Base-by-base conservation (phyloP, 2,888 invertebrate species). In the Rotaria socialis region DNA sequence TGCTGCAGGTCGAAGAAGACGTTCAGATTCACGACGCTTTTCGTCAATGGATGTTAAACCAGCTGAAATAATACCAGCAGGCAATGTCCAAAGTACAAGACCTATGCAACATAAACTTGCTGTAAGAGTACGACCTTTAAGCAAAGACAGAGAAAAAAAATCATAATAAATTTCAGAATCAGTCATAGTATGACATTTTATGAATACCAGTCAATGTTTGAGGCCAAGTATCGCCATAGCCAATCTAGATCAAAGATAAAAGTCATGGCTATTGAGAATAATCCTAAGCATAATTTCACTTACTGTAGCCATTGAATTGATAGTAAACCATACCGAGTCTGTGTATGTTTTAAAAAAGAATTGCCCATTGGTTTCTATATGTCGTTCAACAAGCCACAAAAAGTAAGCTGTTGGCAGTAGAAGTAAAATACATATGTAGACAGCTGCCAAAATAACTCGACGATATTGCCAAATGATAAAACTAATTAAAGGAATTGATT, bases 221-320 rank as follows among this genome's bases (percentile, higher is more conserved):
- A 67, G 67, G 67, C 67, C 67, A 67, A 67, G 67, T 67, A 35
- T 67, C 67, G 35, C 67, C 67, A 67, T 67, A 67, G 35, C 67
- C 67, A 67, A 67, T 67, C 67, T 67, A 67, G 1, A 27, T 24
- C 11, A 35, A 67, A 67, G 16, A 27, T 4, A 67, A 35, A 67
- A 14, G 0, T 22, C 8, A 16, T 11, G 11, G 2, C 35, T 35
- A 35, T 35, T 35, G 35, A 55, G 16, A 55, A 19, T 16, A 16
- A 55, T 16, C 35, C 35, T 0, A 16, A 52, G 11, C 2, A 52
- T 52, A 0, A 11, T 8, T 14, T 52, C 14, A 11, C 55, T 55
- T 67, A 67, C 67, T 14, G 67, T 67, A 27, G 67, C 67, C 67
- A 67, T 67, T 67, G 67, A 67, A 67, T 67, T 67, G 14, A 67